Conservation (phyloP, 2,797 vertebrate species). For the Malurus splendens region DNA sequence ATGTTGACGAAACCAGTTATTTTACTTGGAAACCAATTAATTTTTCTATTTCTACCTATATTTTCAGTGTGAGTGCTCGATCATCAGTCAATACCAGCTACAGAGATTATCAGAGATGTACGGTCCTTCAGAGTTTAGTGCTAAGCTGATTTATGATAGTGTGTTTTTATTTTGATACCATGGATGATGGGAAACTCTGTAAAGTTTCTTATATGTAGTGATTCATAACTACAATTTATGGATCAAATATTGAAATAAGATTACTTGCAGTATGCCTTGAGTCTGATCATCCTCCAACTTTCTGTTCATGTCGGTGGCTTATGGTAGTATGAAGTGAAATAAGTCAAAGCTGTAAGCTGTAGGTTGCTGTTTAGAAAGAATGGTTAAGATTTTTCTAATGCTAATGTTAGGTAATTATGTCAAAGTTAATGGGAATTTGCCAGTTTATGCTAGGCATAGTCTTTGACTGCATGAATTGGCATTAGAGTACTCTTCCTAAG, state of each 20-base stretch:
- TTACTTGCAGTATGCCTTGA: background rate
- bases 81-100: background rate
- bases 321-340: background rate
- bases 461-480: background rate
- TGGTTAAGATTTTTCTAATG: background rate
- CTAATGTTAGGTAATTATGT: background rate
- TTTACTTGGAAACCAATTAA: background rate
- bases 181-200: background rate
- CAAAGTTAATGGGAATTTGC: background rate
- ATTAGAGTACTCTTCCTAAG: background rate
- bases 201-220: background rate
- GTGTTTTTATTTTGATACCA: background rate
- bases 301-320: background rate
- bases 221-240: background rate
- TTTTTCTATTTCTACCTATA: background rate
- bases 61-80: background rate
- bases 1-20: background rate
- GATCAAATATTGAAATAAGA: background rate
- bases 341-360: background rate
- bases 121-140: background rate
- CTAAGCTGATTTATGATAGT: background rate
- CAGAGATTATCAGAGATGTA: background rate
- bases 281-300: background rate
- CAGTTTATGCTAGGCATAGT: background rate
- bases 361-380: background rate